phyloP scores from a whole-genome alignment of 1,140 invertebrate species.

The Telenomus remus region DNA sequence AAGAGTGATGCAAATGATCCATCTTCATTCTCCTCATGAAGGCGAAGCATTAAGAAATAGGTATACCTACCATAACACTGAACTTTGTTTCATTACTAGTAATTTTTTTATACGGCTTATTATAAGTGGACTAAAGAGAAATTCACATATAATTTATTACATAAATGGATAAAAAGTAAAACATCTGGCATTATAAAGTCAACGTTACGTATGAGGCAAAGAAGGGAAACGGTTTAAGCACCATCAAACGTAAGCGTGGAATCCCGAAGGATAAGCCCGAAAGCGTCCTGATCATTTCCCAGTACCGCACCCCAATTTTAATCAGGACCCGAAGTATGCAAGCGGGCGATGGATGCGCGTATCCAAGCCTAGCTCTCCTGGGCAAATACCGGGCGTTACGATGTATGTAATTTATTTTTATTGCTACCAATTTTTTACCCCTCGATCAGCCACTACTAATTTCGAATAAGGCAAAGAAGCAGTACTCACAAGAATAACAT shows the following conservation, averaged over 20 bases:
- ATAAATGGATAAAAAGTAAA: slow-evolving; percentile 52
- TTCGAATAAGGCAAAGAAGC: slow-evolving; percentile 64
- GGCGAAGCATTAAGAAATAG: too few species aligned
- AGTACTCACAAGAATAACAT: slow-evolving; percentile 49
- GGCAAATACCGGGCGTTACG: slow-evolving; percentile 72
- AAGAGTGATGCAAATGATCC: too few species aligned
- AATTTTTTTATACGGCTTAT: too few species aligned
- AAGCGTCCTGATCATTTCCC: slow-evolving; percentile 70
- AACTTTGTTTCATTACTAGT: too few species aligned
- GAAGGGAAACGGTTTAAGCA: slow-evolving; percentile 50
- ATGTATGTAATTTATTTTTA: slow-evolving; percentile 77
- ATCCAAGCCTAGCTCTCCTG: slow-evolving; percentile 67
- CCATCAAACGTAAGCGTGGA: slow-evolving; percentile 52
- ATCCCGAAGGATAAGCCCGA: slow-evolving; percentile 65
- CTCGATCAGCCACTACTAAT: slow-evolving; percentile 74
- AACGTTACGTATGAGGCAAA: slow-evolving; percentile 50
- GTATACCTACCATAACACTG: too few species aligned
- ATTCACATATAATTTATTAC: slow-evolving; percentile 38
- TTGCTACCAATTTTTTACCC: slow-evolving; percentile 75
- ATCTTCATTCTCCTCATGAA: too few species aligned
- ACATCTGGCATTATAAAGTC: slow-evolving; percentile 50
- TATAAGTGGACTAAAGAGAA: too few species aligned
- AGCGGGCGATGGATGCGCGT: slow-evolving; percentile 71
- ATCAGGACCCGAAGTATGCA: slow-evolving; percentile 74
- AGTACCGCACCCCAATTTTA: slow-evolving; percentile 75